These are phyloP conservation scores for Sarcophaga bullata DNA, from an alignment of 1,140 invertebrate species.

Conservation along the genomic window DNA sequence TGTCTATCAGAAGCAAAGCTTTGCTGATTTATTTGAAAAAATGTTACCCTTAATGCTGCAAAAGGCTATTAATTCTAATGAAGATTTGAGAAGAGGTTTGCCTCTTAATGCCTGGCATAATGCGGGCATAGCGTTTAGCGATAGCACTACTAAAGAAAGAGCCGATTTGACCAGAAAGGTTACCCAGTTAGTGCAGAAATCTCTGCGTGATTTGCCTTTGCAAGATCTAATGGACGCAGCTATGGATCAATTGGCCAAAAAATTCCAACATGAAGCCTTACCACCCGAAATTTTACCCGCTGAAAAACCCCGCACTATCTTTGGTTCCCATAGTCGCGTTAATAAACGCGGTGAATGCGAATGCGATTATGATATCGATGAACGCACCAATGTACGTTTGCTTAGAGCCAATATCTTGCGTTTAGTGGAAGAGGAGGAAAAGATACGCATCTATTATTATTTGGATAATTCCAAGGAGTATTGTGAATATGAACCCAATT, in stretches of 20 bases:
- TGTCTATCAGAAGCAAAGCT: slow-evolving; percentile 90
- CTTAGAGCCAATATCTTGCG: slow-evolving; percentile 77
- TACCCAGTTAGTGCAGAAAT: slow-evolving; percentile 65
- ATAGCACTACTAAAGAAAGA: slow-evolving; percentile 67
- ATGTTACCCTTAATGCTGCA: slow-evolving; percentile 81
- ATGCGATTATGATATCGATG: slow-evolving; percentile 74
- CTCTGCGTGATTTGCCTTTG: slow-evolving; percentile 59
- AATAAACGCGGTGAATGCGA: slow-evolving; percentile 71
- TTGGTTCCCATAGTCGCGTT: slow-evolving; percentile 77
- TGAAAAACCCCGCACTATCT: slow-evolving; percentile 76
- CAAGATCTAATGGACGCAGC: slow-evolving; percentile 75
- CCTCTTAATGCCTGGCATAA: slow-evolving; percentile 81
- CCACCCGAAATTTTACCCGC: slow-evolving; percentile 79
- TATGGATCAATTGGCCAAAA: slow-evolving; percentile 85
- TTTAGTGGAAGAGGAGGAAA: slow-evolving; percentile 74
- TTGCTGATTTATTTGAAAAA: slow-evolving; percentile 87
- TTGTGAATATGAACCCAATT: slow-evolving; percentile 83
- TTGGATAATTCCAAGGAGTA: slow-evolving; percentile 86
- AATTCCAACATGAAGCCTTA: slow-evolving; percentile 86
- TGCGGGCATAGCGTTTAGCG: slow-evolving; percentile 76
- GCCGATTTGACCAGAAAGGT: slow-evolving; percentile 70
- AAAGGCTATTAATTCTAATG: slow-evolving; percentile 75
- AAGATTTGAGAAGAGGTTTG: slow-evolving; percentile 81
- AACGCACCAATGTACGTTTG: slow-evolving; percentile 76
- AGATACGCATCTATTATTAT: slow-evolving; percentile 79